A percentile compares a stretch with the other conserved stretches of the same genome.
These are phyloP conservation scores for Belonocnema kinseyi DNA, from an alignment of 1,140 invertebrate genomes.

Conservation along the genomic window DNA sequence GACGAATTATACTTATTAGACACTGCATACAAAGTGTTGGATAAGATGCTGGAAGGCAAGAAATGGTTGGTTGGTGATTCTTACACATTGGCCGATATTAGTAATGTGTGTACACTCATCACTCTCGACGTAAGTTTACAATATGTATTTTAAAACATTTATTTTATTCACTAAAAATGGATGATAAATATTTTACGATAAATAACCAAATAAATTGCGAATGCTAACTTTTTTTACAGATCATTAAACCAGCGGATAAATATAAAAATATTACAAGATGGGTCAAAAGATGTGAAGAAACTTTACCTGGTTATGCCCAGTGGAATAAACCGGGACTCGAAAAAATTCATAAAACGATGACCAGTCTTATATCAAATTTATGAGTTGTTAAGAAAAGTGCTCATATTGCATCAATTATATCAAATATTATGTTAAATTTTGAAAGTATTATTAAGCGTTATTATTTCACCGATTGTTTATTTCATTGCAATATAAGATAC, in stretches of 20 bases:
- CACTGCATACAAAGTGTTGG: conserved; percentile 64
- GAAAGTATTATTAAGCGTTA: too few relatives aligned
- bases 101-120: neutral
- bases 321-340: conserved; percentile 7
- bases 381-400: neutral
- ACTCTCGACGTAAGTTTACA: neutral
- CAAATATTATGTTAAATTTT: too few relatives aligned
- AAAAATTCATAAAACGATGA: neutral
- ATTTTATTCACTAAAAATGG: neutral
- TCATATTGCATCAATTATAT: too few relatives aligned
- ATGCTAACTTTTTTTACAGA: neutral
- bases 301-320: neutral
- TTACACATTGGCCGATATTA: conserved; percentile 11
- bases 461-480: too few relatives aligned
- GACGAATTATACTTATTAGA: conserved; percentile 48
- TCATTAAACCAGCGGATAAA: neutral
- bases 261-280: neutral
- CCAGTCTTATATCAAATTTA: neutral
- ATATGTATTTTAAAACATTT: neutral
- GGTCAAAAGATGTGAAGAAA: conserved; percentile 10
- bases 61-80: conserved; percentile 17
- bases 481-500: too few relatives aligned
- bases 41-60: conserved; percentile 61
- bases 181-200: too few relatives aligned
- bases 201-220: too few relatives aligned